Evolutionary conservation across 2,797 vertebrate species (phyloP).

Genomic region (Falco berigora): DNA sequence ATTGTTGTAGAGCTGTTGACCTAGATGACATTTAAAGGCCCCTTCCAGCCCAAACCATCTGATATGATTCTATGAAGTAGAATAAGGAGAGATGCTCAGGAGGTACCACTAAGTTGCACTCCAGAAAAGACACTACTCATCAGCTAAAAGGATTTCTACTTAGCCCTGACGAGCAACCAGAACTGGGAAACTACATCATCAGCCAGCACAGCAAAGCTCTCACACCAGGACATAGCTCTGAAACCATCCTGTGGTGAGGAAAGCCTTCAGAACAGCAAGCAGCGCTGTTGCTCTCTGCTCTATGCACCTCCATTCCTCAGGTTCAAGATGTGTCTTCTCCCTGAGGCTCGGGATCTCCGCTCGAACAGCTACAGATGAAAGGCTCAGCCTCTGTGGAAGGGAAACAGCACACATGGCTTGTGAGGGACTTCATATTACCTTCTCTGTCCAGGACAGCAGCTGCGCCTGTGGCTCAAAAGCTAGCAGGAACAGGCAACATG

Average conservation of each 20-base stretch:
- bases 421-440: background rate
- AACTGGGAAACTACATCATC: background rate
- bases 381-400: background rate
- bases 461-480: background rate
- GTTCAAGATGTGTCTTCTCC: background rate
- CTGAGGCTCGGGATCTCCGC: background rate
- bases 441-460: background rate
- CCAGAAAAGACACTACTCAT: background rate
- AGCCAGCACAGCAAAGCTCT: background rate
- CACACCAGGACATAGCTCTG: background rate
- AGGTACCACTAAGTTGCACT: background rate
- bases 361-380: background rate
- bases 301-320: background rate
- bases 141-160: background rate
- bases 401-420: background rate
- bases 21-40: background rate
- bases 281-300: background rate
- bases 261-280: background rate
- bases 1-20: accelerated
- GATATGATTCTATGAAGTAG: background rate
- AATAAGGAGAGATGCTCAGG: background rate
- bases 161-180: background rate
- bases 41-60: background rate
- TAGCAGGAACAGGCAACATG: background rate
- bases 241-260: background rate